Conservation (phyloP, 1,140 invertebrate species). For the Eumeta japonica region DNA sequence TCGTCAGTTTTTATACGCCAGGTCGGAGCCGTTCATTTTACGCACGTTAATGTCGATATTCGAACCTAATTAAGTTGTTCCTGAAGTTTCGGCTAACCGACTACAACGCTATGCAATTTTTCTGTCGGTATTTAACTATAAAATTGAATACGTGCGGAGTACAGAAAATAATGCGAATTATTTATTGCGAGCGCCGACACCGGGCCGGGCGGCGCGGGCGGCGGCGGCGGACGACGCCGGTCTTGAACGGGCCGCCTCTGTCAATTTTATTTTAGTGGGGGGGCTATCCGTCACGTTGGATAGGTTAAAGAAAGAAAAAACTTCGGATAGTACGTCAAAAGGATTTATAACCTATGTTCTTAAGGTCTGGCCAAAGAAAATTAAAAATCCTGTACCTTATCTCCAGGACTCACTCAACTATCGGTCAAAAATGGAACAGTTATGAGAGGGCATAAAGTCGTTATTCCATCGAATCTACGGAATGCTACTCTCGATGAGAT, state of each 20-base stretch:
- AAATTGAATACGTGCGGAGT: too few relatives aligned
- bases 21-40: slow-evolving; percentile 4
- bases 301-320: background rate
- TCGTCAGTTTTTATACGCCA: too few relatives aligned
- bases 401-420: slow-evolving; percentile 2
- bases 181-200: slow-evolving; percentile 1
- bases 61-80: slow-evolving; percentile 3
- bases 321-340: background rate
- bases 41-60: slow-evolving; percentile 4
- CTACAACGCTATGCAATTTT: slow-evolving; percentile 7
- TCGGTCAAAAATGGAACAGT: slow-evolving; percentile 5
- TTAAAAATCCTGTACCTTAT: background rate
- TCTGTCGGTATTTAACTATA: slow-evolving; percentile 3
- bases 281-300: slow-evolving; percentile 1
- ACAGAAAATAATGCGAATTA: slow-evolving; percentile 6
- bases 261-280: slow-evolving; percentile 3
- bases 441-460: too few relatives aligned
- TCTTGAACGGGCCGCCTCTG: slow-evolving; percentile 3
- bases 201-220: background rate
- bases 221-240: background rate
- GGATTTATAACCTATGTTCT: background rate
- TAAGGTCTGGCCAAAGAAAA: slow-evolving; percentile 5
- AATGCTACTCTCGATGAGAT: slow-evolving; percentile 12
- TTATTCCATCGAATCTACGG: too few relatives aligned
- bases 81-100: slow-evolving; percentile 6